Conservation (phyloP, 1,140 invertebrate species). For the Maconellicoccus hirsutus region DNA sequence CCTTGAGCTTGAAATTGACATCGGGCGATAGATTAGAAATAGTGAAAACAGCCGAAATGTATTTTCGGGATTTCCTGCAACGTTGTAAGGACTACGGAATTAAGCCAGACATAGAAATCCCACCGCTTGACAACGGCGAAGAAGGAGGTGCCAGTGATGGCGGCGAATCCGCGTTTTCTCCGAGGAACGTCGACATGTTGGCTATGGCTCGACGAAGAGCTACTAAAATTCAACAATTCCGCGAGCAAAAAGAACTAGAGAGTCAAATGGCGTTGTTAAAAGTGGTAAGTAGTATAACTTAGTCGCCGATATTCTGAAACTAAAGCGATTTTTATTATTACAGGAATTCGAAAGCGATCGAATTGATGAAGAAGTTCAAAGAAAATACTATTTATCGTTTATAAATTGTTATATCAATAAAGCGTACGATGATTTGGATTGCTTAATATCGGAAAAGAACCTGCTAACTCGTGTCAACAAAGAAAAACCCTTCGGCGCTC, state of each 20-base stretch:
- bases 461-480: slow-evolving; percentile 59
- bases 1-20: slow-evolving; percentile 55
- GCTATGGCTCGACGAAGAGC: slow-evolving; percentile 39
- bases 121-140: slow-evolving; percentile 31
- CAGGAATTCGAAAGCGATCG: slow-evolving; percentile 31
- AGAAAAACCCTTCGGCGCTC: slow-evolving; percentile 32
- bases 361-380: slow-evolving; percentile 65
- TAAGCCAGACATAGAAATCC: slow-evolving; percentile 45
- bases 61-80: slow-evolving; percentile 73
- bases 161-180: slow-evolving; percentile 22
- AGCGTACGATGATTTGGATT: slow-evolving; percentile 64
- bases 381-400: slow-evolving; percentile 70
- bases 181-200: slow-evolving; percentile 28
- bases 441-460: slow-evolving; percentile 55
- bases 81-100: slow-evolving; percentile 66
- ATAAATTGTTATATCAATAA: slow-evolving; percentile 61
- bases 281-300: slow-evolving; percentile 37
- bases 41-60: slow-evolving; percentile 61
- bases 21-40: slow-evolving; percentile 50
- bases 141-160: slow-evolving; percentile 28
- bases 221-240: slow-evolving; percentile 66
- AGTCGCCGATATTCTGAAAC: not conserved
- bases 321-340: not conserved
- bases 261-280: slow-evolving; percentile 51
- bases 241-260: slow-evolving; percentile 66